These are phyloP conservation scores for Lineus longissimus DNA, from an alignment of 1,140 invertebrate species.

Conservation along the genomic window DNA sequence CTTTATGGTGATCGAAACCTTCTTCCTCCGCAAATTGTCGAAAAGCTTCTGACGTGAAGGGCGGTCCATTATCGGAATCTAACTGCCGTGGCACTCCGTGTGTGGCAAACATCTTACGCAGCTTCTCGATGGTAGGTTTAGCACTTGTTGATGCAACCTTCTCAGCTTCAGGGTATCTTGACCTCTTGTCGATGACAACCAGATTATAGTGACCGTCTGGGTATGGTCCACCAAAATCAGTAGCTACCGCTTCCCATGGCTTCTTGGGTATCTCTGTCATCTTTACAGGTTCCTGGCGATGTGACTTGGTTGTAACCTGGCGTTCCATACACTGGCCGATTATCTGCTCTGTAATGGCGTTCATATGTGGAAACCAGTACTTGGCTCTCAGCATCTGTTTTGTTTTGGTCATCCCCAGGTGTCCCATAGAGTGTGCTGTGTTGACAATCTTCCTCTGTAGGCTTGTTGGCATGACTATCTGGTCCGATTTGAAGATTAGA, in stretches of 20 bases:
- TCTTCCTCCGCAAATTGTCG: conserved; percentile 11
- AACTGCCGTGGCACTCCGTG: conserved; percentile 20
- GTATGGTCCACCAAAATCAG: conserved; percentile 12
- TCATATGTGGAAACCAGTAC: neutral
- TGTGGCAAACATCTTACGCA: conserved; percentile 20
- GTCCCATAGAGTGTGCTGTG: neutral
- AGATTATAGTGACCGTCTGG: conserved; percentile 12
- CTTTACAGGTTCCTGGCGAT: neutral
- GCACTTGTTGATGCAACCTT: conserved; percentile 13
- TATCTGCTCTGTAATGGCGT: neutral
- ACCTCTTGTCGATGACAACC: neutral
- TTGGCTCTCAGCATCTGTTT: neutral
- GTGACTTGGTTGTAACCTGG: neutral
- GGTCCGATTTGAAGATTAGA: neutral
- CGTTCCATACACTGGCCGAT: neutral
- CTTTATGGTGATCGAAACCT: conserved; percentile 16
- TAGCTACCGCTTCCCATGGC: neutral
- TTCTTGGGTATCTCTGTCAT: neutral
- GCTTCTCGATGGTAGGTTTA: neutral
- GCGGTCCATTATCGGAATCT: conserved; percentile 22
- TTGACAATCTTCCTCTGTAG: neutral
- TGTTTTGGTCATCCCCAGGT: neutral
- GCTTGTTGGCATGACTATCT: neutral
- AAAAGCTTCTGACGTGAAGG: conserved; percentile 22
- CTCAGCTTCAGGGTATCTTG: conserved; percentile 8